Base-by-base conservation (phyloP, 2,888 invertebrate species). In the Cepaea hortensis region DNA sequence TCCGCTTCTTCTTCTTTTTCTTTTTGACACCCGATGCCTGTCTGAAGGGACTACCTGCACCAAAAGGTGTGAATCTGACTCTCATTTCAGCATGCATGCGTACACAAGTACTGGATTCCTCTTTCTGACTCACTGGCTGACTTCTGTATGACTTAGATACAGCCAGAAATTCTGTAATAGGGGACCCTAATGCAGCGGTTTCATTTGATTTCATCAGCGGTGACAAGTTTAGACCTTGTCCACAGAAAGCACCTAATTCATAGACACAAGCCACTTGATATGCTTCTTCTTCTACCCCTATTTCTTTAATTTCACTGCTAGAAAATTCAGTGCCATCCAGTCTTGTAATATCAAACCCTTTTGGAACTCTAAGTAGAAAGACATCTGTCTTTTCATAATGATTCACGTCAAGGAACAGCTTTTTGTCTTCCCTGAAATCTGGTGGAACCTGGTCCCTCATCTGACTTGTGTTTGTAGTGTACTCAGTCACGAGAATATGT, bases 271-370 rank as follows among this genome's bases (percentile, higher is more conserved):
- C 55, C 23, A 82, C 13, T 35, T 82, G 50, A 35, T 61, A 55
- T 70, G 72, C 15, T 15, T n/a, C 61, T 35, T 50, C 82, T 61
- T 82, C 82, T n/a, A 72, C 84, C 84, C 18, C 65, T 48, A 84
- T 62, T 76, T 84, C 76, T 65, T 61, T 76, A 61, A 76, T 75
- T 75, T 84, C 76, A 84, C n/a, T 20, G 76, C 20, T 35, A 61
- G 46, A 76, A 84, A 84, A 76, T n/a, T 84, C 65, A n/a, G 62
- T 65, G 3, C 84, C 84, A 76, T 84, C 46, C 20, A 84, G 75
- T 11, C 62, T 84, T 46, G 75, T 20, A 50, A 84, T 65, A n/a
- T 84, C 84, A 84, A 84, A 84, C 84, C n/a, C n/a, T n/a, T n/a
- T n/a, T n/a, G n/a, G n/a, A n/a, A n/a, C 83, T 75, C 75, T 70